Conservation (phyloP, 2,797 vertebrate species). For the Pipistrellus pygmaeus region DNA sequence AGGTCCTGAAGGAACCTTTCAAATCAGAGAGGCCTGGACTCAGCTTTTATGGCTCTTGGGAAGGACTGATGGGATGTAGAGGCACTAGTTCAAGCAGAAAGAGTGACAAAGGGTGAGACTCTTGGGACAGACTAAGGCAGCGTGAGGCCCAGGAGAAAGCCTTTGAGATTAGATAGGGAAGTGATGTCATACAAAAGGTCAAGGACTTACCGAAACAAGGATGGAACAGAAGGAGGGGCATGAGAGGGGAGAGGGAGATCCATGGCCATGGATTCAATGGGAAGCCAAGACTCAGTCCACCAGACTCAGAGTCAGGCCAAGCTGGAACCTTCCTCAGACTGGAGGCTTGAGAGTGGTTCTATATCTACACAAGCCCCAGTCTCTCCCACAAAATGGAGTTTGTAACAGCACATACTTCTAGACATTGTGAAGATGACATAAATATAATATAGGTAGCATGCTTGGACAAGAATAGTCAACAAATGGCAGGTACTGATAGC, state of each 20-base stretch:
- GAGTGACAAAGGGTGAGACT: not conserved
- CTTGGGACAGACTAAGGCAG: not conserved
- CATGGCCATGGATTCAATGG: not conserved
- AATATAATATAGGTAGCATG: not conserved
- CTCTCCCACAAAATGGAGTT: not conserved
- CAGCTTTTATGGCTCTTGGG: constrained; percentile 38
- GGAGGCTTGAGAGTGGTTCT: not conserved
- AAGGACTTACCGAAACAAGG: not conserved
- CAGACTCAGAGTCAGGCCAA: not conserved
- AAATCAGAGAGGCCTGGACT: constrained; percentile 50
- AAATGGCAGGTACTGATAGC: not conserved
- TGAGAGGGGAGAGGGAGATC: not conserved
- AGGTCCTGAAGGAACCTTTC: constrained; percentile 47
- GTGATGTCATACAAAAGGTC: constrained; percentile 13
- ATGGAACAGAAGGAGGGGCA: not conserved
- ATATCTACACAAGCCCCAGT: not conserved
- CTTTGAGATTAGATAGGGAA: not conserved
- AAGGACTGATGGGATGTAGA: not conserved
- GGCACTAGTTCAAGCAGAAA: not conserved
- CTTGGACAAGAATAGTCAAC: not conserved
- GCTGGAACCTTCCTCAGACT: not conserved
- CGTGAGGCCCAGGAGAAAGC: not conserved
- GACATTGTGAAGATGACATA: not conserved
- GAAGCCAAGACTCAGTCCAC: not conserved
- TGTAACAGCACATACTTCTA: not conserved